Conservation (phyloP, 2,797 vertebrate species). For the Cyprinodon diabolis region DNA sequence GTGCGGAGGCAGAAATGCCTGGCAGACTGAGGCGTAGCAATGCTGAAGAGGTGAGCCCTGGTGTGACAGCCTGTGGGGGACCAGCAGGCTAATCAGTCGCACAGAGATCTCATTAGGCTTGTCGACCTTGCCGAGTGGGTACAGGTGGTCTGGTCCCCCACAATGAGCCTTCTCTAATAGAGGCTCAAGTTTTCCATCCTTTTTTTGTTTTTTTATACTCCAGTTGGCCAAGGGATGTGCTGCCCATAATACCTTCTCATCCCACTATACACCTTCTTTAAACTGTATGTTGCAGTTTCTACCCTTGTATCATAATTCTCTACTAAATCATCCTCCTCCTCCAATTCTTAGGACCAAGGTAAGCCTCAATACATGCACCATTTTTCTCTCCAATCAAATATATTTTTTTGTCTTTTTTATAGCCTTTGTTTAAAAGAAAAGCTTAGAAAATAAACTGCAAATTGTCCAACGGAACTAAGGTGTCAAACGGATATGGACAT, state of each 20-base stretch:
- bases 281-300: slow-evolving; percentile 61
- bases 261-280: slow-evolving; percentile 64
- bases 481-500: slow-evolving; percentile 36
- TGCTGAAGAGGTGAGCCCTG: slow-evolving; percentile 33
- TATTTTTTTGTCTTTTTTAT: slow-evolving; percentile 56
- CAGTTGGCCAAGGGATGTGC: slow-evolving; percentile 36
- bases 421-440: slow-evolving; percentile 35
- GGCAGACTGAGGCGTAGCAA: slow-evolving; percentile 14
- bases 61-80: slow-evolving; percentile 22
- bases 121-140: slow-evolving; percentile 37
- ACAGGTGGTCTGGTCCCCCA: slow-evolving; percentile 39
- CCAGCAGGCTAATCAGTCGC: slow-evolving; percentile 47
- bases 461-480: slow-evolving; percentile 31
- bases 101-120: slow-evolving; percentile 45
- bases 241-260: slow-evolving; percentile 60
- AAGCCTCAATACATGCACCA: slow-evolving; percentile 26
- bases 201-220: slow-evolving; percentile 51
- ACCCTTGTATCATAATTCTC: slow-evolving; percentile 32
- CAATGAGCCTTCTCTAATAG: slow-evolving; percentile 32
- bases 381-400: slow-evolving; percentile 30
- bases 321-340: slow-evolving; percentile 42
- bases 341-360: slow-evolving; percentile 25
- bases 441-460: slow-evolving; percentile 18
- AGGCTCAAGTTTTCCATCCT: slow-evolving; percentile 49
- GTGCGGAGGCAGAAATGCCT: slow-evolving; percentile 25